These are phyloP conservation scores for Amblyraja radiata DNA, from an alignment of 2,797 vertebrate species.

Conservation along the genomic window DNA sequence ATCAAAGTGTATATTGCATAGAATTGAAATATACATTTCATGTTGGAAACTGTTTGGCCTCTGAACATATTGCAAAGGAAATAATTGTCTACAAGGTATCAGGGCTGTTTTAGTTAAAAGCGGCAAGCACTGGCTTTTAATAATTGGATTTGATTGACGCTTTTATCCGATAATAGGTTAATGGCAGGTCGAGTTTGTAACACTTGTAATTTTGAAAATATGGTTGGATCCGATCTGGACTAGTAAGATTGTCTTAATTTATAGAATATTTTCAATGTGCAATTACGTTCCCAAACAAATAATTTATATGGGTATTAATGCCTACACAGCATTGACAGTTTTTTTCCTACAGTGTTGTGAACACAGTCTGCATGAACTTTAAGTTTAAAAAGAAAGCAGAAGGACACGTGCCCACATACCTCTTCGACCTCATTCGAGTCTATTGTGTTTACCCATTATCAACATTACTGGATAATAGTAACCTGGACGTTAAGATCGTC, in stretches of 20 bases:
- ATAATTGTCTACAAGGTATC: neutral
- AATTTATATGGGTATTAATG: neutral
- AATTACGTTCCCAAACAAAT: neutral
- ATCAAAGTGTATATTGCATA: neutral
- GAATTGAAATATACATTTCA: neutral
- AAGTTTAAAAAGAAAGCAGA: neutral
- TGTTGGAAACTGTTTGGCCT: neutral
- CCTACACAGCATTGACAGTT: neutral
- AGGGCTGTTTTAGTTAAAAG: slow-evolving; percentile 5
- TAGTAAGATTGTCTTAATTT: neutral
- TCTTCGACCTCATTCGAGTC: neutral
- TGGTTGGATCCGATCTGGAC: neutral
- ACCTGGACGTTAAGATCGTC: neutral
- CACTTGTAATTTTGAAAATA: neutral
- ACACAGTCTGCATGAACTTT: neutral
- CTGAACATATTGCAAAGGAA: neutral
- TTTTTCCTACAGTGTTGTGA: neutral
- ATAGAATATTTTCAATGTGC: neutral
- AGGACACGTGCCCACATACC: neutral
- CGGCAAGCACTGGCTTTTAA: neutral
- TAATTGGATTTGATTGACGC: neutral
- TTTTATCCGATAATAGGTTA: neutral
- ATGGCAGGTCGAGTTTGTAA: neutral
- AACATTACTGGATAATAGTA: neutral
- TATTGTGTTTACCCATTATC: neutral